These are phyloP conservation scores for Hypolimnas misippus DNA, from an alignment of 2,888 invertebrate species.

Conservation along the genomic window DNA sequence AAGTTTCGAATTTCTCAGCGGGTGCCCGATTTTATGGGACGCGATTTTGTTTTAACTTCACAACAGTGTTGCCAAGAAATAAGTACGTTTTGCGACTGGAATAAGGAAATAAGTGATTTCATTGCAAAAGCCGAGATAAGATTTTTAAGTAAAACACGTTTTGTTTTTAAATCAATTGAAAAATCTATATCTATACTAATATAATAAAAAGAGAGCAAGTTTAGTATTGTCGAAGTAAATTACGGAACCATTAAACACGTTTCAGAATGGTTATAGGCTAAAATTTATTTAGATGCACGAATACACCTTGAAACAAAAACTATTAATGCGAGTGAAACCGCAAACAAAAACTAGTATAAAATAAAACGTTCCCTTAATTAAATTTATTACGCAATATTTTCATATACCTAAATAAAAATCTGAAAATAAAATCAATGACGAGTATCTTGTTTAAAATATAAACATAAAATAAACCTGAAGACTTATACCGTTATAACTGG, in stretches of 20 bases:
- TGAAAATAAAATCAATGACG: background rate
- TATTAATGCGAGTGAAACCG: no score
- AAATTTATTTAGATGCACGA: no score
- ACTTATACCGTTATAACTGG: constrained; percentile 4
- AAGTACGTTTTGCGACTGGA: constrained; percentile 11
- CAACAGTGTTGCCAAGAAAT: constrained; percentile 27
- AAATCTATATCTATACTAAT: no score
- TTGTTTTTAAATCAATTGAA: no score
- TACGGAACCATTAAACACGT: no score
- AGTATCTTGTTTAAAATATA: constrained; percentile 8
- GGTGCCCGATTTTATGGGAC: constrained; percentile 31
- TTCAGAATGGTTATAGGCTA: no score
- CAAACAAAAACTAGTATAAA: no score
- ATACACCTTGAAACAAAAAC: no score
- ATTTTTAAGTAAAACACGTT: constrained; percentile 3
- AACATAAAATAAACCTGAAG: constrained; percentile 2
- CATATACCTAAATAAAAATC: background rate
- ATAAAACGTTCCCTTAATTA: background rate
- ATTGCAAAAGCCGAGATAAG: constrained; percentile 3
- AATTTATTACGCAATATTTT: background rate
- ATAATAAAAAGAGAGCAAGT: no score
- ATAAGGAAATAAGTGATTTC: constrained; percentile 1
- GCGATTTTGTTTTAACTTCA: constrained; percentile 35
- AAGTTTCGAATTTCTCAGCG: constrained; percentile 35
- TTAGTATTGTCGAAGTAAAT: no score